phyloP scores from a whole-genome alignment of 2,113 vertebrate species.

The Saimiri boliviensis region DNA sequence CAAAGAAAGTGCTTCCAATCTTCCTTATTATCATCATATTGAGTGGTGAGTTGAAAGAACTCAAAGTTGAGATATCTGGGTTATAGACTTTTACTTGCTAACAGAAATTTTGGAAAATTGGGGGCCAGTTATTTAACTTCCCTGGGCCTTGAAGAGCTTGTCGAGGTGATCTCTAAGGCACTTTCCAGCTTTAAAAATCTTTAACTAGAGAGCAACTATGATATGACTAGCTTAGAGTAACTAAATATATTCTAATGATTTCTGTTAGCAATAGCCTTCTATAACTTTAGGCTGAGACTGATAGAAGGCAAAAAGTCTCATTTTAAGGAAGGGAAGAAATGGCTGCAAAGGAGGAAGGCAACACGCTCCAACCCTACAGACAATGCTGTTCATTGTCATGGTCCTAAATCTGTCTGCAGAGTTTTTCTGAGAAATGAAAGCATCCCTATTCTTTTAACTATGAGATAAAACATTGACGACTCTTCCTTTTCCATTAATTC shows the following conservation, averaged over 20 bases:
- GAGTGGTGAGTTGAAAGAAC: neutral
- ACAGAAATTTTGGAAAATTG: neutral
- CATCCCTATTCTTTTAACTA: neutral
- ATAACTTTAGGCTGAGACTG: neutral
- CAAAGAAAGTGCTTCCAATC: neutral
- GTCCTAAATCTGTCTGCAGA: neutral
- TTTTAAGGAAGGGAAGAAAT: neutral
- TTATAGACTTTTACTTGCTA: neutral
- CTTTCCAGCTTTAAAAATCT: slow-evolving; percentile 1
- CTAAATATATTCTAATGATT: neutral
- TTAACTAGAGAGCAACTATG: neutral
- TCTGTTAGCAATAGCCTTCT: neutral
- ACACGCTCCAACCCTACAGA: neutral
- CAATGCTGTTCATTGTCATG: neutral
- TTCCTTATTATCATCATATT: neutral
- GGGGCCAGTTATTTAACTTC: neutral
- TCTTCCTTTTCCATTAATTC: slow-evolving; percentile 38
- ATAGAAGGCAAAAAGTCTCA: neutral
- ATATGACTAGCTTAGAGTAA: neutral
- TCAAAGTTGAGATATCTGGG: neutral
- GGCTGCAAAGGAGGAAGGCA: neutral
- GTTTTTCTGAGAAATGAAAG: neutral
- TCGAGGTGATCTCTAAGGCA: neutral
- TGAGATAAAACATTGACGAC: neutral
- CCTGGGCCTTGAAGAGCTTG: neutral